phyloP scores from a whole-genome alignment of 2,113 vertebrate genomes.

The Condylura cristata region DNA sequence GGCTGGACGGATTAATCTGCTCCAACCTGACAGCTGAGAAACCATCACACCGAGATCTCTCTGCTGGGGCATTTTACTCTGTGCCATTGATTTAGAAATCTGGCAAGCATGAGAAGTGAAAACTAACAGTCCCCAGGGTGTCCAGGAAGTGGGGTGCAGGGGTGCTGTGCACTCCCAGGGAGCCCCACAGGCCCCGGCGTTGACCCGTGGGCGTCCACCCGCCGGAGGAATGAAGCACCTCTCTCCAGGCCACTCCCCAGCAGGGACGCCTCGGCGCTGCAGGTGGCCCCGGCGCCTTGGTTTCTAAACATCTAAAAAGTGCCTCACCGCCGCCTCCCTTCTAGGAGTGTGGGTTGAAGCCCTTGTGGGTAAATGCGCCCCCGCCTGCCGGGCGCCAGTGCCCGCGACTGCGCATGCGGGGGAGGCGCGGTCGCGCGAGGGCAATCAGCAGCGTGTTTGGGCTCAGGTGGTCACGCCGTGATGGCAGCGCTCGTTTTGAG shows the following conservation, averaged over 20 bases:
- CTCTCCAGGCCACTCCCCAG: not conserved
- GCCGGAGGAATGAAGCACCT: not conserved
- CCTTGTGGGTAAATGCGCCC: too few species aligned
- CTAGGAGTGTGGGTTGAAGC: not conserved
- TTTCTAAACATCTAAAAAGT: constrained; percentile 34
- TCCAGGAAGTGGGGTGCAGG: not conserved
- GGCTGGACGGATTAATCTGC: constrained; percentile 14
- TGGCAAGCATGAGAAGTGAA: not conserved
- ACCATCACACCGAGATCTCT: not conserved
- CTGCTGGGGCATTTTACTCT: not conserved
- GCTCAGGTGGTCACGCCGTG: not conserved
- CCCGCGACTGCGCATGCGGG: too few species aligned
- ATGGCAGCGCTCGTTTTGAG: not conserved
- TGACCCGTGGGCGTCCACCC: rapidly evolving
- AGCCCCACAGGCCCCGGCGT: too few species aligned
- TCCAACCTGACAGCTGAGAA: not conserved
- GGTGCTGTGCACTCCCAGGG: not conserved
- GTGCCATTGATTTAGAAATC: not conserved
- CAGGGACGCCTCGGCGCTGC: not conserved
- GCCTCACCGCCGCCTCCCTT: not conserved
- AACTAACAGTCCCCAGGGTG: not conserved
- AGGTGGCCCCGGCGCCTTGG: not conserved
- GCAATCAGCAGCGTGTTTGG: too few species aligned
- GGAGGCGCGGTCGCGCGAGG: too few species aligned
- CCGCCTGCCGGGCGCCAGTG: too few species aligned